Evolutionary conservation across 2,888 invertebrate genomes (phyloP).

Genomic region (Temnothorax unifasciatus): DNA sequence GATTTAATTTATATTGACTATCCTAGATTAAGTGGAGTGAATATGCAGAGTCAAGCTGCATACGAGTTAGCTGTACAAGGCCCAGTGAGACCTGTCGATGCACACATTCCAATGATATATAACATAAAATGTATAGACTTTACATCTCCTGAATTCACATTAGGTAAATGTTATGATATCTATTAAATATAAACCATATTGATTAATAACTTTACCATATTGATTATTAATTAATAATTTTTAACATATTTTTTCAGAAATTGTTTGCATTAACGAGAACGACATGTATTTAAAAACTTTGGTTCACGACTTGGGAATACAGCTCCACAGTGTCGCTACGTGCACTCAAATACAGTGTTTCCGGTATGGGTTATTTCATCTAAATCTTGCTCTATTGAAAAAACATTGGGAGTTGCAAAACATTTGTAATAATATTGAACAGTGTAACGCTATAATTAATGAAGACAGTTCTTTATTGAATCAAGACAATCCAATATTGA

Average conservation of each 20-base stretch:
- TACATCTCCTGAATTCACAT: conserved; percentile 93
- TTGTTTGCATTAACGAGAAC: conserved; percentile 95
- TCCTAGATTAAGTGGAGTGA: conserved; percentile 91
- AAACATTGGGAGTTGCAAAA: conserved; percentile 94
- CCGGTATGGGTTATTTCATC: conserved; percentile 93
- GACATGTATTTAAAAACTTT: conserved; percentile 92
- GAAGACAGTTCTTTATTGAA: conserved; percentile 87
- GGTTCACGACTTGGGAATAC: conserved; percentile 94
- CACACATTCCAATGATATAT: conserved; percentile 93
- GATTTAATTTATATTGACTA: conserved; percentile 5
- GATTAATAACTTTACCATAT: background rate
- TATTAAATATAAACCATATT: background rate
- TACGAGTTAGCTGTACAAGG: conserved; percentile 96
- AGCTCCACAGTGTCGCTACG: conserved; percentile 93
- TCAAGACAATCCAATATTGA: conserved; percentile 79
- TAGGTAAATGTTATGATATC: conserved; percentile 88
- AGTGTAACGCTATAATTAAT: conserved; percentile 87
- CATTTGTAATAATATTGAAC: conserved; percentile 90
- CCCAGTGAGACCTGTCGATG: conserved; percentile 91
- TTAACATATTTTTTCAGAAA: conserved; percentile 88
- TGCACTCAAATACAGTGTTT: conserved; percentile 93
- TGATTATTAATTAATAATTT: conserved; percentile 9
- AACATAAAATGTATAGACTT: conserved; percentile 94
- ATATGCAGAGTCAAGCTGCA: conserved; percentile 94
- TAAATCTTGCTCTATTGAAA: conserved; percentile 92